Evolutionary conservation across 2,797 vertebrate genomes (phyloP), one percentile per base, ranked within the genome.

Genomic region (Botia almorhae): DNA sequence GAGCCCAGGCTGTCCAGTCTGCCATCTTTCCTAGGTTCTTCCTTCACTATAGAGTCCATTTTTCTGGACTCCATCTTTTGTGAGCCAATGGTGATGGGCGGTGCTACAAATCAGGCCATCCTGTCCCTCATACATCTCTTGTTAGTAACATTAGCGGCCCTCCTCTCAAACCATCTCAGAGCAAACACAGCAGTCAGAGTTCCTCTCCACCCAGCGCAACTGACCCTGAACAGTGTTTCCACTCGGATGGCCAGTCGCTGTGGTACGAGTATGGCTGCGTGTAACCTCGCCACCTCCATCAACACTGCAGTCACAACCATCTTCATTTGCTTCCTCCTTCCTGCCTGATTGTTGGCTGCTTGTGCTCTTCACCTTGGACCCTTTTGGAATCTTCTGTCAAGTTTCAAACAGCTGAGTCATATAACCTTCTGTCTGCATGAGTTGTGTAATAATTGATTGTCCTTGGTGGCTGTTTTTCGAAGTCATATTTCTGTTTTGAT

Each of bases 231-330:
- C 7, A 10, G 12, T 53, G 61, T 21, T 33, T 76, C 17, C 2
- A 39, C 1, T 7, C 76, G 1, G 76, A 61, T 10, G 39, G 89
- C 80, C 94, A 97, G 81, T 96, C 96, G 67, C 88, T 99, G 90
- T 99, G 98, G 98, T 98, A 97, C 29, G 98, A 99, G 90, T 99
- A 99, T 82, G 98, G 98, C 85, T 99, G 98, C 90, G 94, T 99
- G 77, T 99, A 91, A 97, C 17, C n/a, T 71, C 78, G 69, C 33
- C 80, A 68, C 83, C 84, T 90, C 92, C 92, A 94, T 93, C 92
- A 87, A 73, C 85, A 87, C 87, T 91, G 74, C 86, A 84, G n/a
- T 87, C 73, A 77, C 1, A 81, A 39, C 78, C 61, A 76, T 29
- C 79, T 86, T 81, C 43, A 29, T n/a, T 64, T 69, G 12, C 85